Evolutionary conservation across 2,888 invertebrate genomes (phyloP).

Genomic region (Cataglyphis altisquamis): DNA sequence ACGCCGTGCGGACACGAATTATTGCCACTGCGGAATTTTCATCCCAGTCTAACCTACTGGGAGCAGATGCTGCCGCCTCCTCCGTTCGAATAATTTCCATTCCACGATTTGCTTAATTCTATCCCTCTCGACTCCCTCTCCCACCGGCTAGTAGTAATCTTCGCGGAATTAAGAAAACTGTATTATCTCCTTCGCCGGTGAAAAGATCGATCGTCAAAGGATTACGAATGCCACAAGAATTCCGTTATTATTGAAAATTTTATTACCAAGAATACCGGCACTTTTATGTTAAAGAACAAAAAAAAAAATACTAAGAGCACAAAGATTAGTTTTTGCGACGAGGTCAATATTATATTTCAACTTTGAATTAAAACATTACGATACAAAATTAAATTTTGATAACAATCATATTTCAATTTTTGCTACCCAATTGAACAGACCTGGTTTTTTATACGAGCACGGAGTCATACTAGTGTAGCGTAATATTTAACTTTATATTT

Average conservation of each 20-base stretch:
- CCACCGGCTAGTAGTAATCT: slow-evolving; percentile 26
- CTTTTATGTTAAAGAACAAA: neutral
- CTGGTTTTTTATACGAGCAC: slow-evolving; percentile 2
- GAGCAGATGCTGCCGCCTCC: slow-evolving; percentile 19
- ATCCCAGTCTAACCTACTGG: slow-evolving; percentile 60
- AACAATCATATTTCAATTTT: slow-evolving; percentile 22
- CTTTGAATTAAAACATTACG: slow-evolving; percentile 6
- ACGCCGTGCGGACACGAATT: slow-evolving; percentile 64
- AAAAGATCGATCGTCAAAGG: slow-evolving; percentile 33
- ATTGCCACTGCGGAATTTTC: slow-evolving; percentile 72
- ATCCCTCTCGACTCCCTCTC: neutral
- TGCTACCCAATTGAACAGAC: neutral
- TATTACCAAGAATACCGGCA: neutral
- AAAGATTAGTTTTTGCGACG: neutral
- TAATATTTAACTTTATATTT: neutral
- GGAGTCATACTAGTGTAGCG: neutral
- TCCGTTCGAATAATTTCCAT: slow-evolving; percentile 67
- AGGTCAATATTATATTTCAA: neutral
- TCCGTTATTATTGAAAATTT: slow-evolving; percentile 28
- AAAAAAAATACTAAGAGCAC: neutral
- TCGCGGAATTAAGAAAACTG: slow-evolving; percentile 48
- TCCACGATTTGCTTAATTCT: slow-evolving; percentile 71
- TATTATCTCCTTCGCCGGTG: slow-evolving; percentile 25
- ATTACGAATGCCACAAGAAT: slow-evolving; percentile 14
- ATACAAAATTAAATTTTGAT: slow-evolving; percentile 11